Conservation (phyloP, 2,113 vertebrate species). For the Epinephelus cyanopodus region DNA sequence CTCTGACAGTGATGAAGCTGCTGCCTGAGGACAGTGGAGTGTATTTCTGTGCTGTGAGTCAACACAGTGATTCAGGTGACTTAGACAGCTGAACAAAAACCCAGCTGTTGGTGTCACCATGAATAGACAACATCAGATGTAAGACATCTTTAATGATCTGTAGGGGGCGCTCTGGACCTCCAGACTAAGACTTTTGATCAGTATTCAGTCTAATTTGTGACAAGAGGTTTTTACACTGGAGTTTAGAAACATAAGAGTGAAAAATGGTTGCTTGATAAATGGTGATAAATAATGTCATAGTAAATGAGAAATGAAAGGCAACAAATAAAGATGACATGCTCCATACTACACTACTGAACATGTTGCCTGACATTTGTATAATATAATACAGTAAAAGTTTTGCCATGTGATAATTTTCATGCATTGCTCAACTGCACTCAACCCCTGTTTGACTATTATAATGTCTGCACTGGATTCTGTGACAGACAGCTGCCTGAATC, state of each 20-base stretch:
- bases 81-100: conserved; percentile 21
- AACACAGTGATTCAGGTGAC: conserved; percentile 37
- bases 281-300: not conserved
- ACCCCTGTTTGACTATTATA: too few relatives aligned
- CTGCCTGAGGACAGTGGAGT: conserved; percentile 30
- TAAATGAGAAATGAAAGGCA: not conserved
- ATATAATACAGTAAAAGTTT: too few relatives aligned
- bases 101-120: not conserved
- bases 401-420: too few relatives aligned
- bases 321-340: too few relatives aligned
- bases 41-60: conserved; percentile 39
- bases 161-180: not conserved
- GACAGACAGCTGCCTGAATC: not conserved
- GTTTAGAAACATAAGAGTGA: not conserved
- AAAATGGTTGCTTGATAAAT: too few relatives aligned
- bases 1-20: conserved; percentile 60
- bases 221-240: not conserved
- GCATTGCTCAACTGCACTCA: too few relatives aligned
- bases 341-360: too few relatives aligned
- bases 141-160: not conserved
- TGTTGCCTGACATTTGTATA: too few relatives aligned
- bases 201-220: not conserved
- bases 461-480: too few relatives aligned
- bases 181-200: not conserved
- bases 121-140: not conserved